Evolutionary conservation across 2,888 invertebrate species (phyloP).

Genomic region (Acleris emargana): DNA sequence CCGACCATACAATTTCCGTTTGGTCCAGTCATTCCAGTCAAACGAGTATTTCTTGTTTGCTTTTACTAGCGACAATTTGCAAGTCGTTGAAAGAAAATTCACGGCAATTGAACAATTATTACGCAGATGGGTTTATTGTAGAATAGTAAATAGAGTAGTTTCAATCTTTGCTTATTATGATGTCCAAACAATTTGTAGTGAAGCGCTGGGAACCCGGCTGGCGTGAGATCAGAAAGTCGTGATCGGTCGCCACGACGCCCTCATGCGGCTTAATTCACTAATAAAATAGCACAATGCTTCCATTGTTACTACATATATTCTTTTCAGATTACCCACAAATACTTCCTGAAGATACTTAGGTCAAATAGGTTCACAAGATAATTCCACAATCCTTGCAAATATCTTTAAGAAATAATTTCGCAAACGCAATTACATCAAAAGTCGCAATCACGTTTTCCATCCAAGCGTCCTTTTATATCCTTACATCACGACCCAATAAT

Average conservation of each 20-base stretch:
- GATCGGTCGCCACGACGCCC: constrained; percentile 68
- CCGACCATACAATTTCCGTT: constrained; percentile 28
- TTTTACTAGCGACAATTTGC: constrained; percentile 34
- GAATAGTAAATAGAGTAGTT: constrained; percentile 35
- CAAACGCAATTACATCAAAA: constrained; percentile 22
- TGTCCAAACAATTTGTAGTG: constrained; percentile 60
- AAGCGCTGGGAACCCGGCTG: constrained; percentile 63
- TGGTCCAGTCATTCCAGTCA: constrained; percentile 33
- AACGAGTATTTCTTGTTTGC: constrained; percentile 37
- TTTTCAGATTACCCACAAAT: constrained; percentile 55
- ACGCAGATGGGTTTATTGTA: constrained; percentile 5
- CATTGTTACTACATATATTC: constrained; percentile 65
- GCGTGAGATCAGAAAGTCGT: constrained; percentile 74
- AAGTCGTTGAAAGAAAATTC: constrained; percentile 25
- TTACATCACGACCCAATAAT: constrained; percentile 41
- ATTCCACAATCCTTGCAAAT: constrained; percentile 18
- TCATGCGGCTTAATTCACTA: constrained; percentile 65
- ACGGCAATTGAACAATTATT: constrained; percentile 12
- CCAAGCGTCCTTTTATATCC: constrained; percentile 41
- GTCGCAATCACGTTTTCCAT: constrained; percentile 37
- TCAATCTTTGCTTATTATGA: constrained; percentile 44
- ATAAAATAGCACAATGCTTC: constrained; percentile 72
- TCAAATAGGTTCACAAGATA: constrained; percentile 27
- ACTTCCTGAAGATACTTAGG: constrained; percentile 46
- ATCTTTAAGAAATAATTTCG: constrained; percentile 12